These are phyloP conservation scores for Macrophya alboannulata DNA, from an alignment of 2,888 invertebrate species.

Conservation along the genomic window DNA sequence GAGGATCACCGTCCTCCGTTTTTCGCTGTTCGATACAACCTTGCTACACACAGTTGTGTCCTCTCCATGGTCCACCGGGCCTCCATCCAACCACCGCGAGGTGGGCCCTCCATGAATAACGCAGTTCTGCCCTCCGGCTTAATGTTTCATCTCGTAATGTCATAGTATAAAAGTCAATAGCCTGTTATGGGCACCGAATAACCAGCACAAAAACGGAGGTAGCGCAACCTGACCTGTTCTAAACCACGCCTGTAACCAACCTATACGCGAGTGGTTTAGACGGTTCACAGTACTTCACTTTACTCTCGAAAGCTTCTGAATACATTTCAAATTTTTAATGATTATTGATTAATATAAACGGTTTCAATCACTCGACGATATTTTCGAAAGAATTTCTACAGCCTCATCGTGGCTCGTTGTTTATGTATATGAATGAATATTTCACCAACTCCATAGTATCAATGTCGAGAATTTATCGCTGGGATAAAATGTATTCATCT, in stretches of 20 bases:
- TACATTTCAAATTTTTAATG: not conserved
- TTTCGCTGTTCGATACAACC: slow-evolving; percentile 68
- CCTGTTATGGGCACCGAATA: slow-evolving; percentile 53
- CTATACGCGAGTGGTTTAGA: not conserved
- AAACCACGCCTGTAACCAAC: not conserved
- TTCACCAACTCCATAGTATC: not conserved
- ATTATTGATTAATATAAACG: not conserved
- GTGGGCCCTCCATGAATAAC: slow-evolving; percentile 68
- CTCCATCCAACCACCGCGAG: slow-evolving; percentile 21
- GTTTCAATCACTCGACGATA: not conserved
- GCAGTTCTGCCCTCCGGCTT: slow-evolving; percentile 68
- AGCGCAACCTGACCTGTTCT: slow-evolving; percentile 18
- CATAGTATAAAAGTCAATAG: slow-evolving; percentile 69
- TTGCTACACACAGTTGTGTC: slow-evolving; percentile 70
- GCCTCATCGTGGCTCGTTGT: too few species aligned
- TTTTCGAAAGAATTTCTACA: not conserved
- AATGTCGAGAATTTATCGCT: not conserved
- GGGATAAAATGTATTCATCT: not conserved
- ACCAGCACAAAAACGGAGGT: slow-evolving; percentile 36
- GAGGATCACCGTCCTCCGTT: slow-evolving; percentile 65
- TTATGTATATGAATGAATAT: not conserved
- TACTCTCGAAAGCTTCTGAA: not conserved
- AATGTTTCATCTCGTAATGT: slow-evolving; percentile 72
- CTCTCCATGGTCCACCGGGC: slow-evolving; percentile 69
- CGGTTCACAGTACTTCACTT: not conserved